Evolutionary conservation across 2,797 vertebrate genomes (phyloP).

Genomic region (Hirundo rustica): DNA sequence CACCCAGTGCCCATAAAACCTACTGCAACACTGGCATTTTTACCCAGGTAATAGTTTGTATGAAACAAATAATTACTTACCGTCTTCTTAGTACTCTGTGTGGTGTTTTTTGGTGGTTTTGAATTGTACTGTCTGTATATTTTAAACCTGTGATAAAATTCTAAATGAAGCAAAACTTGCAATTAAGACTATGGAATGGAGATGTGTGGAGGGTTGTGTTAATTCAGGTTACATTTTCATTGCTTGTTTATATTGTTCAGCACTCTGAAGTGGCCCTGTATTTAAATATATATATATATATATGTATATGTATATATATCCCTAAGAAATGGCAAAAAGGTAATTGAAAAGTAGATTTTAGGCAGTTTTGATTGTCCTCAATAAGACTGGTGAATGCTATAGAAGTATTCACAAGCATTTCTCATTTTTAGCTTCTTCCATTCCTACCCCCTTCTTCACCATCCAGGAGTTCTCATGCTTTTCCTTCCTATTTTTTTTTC

Average conservation of each 20-base stretch:
- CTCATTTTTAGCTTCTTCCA: not conserved
- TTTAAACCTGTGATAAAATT: not conserved
- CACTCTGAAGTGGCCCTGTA: not conserved
- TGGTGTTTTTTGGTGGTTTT: not conserved
- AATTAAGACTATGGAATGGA: not conserved
- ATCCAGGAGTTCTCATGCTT: not conserved
- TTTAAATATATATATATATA: not conserved
- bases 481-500: not conserved
- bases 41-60: not conserved
- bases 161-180: not conserved
- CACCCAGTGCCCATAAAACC: not conserved
- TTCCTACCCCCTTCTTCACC: not conserved
- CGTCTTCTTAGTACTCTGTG: not conserved
- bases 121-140: not conserved
- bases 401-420: not conserved
- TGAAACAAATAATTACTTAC: not conserved
- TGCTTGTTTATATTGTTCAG: not conserved
- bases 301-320: too few relatives aligned
- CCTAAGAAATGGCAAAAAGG: not conserved
- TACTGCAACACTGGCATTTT: not conserved
- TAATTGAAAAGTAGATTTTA: not conserved
- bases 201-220: not conserved
- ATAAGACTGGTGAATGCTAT: not conserved
- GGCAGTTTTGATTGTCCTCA: not conserved
- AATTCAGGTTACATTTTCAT: not conserved